Conservation (phyloP, 30 jellyfish, hydroid and myxozoan species). For the Calvadosia cruxmelitensis region DNA sequence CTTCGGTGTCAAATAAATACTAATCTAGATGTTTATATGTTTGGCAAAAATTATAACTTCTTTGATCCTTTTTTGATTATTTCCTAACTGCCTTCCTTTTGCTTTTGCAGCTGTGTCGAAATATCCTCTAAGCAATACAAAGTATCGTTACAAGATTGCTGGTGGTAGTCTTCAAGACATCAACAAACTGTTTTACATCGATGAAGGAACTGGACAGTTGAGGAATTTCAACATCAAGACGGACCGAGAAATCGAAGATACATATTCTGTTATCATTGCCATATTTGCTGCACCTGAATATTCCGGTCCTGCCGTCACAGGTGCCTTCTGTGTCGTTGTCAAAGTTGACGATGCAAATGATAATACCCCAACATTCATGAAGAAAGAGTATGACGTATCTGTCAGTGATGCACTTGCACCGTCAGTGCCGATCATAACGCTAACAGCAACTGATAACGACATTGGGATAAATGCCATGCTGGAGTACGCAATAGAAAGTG, state of each 20-base stretch:
- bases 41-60: no score
- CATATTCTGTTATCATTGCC: background rate
- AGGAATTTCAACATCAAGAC: background rate
- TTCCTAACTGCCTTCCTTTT: no score
- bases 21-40: no score
- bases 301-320: background rate
- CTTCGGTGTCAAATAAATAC: no score
- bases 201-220: background rate
- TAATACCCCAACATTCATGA: background rate
- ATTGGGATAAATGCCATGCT: constrained; percentile 47
- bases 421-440: constrained; percentile 28
- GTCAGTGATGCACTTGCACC: constrained; percentile 15
- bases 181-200: background rate
- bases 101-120: background rate
- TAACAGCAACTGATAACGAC: constrained; percentile 47
- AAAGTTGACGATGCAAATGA: background rate
- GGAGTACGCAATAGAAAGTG: constrained; percentile 31
- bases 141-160: background rate
- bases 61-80: no score
- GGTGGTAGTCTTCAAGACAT: background rate
- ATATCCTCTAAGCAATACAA: background rate
- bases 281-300: background rate
- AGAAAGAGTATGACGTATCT: constrained; percentile 4
- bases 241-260: background rate
- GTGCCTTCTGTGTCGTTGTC: background rate